Conservation (phyloP, 2,888 invertebrate genomes). For the Altica lythri region DNA sequence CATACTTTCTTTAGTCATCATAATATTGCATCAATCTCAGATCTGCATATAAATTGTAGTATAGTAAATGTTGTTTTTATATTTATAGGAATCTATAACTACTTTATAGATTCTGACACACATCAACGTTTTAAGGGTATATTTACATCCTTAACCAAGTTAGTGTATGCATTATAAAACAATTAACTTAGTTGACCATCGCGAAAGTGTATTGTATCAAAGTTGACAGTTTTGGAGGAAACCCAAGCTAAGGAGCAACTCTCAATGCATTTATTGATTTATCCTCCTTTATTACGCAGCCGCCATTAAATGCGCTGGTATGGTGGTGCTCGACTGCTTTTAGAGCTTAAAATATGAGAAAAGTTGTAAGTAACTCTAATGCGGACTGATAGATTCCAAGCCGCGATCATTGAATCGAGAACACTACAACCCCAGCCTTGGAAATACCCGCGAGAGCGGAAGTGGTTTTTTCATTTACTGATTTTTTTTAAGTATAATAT, state of each 20-base stretch:
- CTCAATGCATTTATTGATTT: slow-evolving; percentile 47
- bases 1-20: too few species aligned
- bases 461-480: slow-evolving; percentile 2
- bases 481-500: neutral
- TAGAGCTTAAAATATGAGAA: slow-evolving; percentile 53
- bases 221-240: too few species aligned
- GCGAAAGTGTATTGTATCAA: too few species aligned
- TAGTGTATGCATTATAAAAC: too few species aligned
- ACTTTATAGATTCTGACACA: too few species aligned
- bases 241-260: slow-evolving; percentile 9
- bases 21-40: too few species aligned
- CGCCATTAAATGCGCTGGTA: slow-evolving; percentile 42
- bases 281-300: slow-evolving; percentile 43
- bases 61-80: too few species aligned
- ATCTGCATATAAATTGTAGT: too few species aligned
- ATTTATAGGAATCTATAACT: too few species aligned
- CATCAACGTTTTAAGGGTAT: too few species aligned
- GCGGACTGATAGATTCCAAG: slow-evolving; percentile 53
- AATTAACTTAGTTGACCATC: too few species aligned
- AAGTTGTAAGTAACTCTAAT: slow-evolving; percentile 55
- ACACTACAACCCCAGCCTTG: slow-evolving; percentile 16
- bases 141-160: too few species aligned
- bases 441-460: neutral
- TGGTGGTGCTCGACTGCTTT: slow-evolving; percentile 47
- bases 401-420: slow-evolving; percentile 41